Percentiles rank a stretch among this genome's conserved stretches.
Evolutionary conservation across 2,113 vertebrate species (phyloP).

Genomic region (Oxygymnocypris stewartii): DNA sequence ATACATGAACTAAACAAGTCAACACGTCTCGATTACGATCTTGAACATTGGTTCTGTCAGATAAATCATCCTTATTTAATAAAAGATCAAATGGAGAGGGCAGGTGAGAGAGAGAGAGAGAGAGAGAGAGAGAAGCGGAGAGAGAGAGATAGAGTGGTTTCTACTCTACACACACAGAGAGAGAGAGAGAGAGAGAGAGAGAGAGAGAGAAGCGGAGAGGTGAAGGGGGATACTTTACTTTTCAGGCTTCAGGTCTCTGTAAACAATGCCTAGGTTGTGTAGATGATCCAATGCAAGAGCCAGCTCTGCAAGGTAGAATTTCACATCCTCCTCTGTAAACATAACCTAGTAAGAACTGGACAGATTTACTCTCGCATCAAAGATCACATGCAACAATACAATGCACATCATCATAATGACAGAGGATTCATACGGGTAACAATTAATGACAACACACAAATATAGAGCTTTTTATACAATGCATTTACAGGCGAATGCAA

Average conservation of each 20-base stretch:
- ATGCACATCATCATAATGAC: conserved; percentile 21
- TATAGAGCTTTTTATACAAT: background rate
- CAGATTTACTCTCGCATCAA: conserved; percentile 90
- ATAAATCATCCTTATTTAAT: background rate
- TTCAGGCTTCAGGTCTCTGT: conserved; percentile 99
- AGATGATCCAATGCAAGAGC: conserved; percentile 98
- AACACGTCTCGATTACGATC: conserved; percentile 17
- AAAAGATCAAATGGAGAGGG: conserved; percentile 8
- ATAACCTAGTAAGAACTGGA: conserved; percentile 99
- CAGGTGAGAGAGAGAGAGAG: background rate
- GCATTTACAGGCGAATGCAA: background rate
- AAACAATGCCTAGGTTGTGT: conserved; percentile 97
- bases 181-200: background rate
- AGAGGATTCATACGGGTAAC: background rate
- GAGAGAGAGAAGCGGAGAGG: conserved; percentile 5
- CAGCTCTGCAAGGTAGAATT: conserved; percentile 99
- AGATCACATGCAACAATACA: conserved; percentile 52
- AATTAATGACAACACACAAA: background rate
- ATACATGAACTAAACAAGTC: conserved; percentile 55
- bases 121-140: too few relatives aligned
- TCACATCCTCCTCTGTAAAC: conserved; percentile 99
- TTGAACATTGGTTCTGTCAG: conserved; percentile 11
- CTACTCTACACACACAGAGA: too few relatives aligned
- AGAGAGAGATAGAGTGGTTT: too few relatives aligned
- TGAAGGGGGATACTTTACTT: conserved; percentile 82